phyloP scores from a whole-genome alignment of 1,140 invertebrate species.

The Adoxophyes honmai region DNA sequence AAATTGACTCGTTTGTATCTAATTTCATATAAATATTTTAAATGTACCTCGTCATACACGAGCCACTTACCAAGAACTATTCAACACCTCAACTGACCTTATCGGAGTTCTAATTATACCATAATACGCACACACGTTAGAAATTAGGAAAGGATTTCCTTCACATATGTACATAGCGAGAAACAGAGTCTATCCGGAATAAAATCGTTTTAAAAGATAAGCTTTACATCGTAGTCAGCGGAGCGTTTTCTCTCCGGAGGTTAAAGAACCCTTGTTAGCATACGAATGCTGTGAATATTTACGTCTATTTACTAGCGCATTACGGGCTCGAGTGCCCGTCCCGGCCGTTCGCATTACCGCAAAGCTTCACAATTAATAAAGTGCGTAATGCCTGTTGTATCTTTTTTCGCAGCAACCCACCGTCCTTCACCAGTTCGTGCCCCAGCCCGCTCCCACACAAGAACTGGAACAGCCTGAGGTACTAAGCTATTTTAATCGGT shows the following conservation, averaged over 20 bases:
- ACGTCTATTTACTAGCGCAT: constrained; percentile 6
- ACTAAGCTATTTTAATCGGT: no score
- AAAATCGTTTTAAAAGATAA: constrained; percentile 1
- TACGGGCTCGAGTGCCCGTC: background rate
- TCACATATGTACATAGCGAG: background rate
- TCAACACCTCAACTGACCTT: no score
- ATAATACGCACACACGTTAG: background rate
- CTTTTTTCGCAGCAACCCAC: constrained; percentile 41
- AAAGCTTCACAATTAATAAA: constrained; percentile 10
- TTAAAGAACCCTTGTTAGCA: constrained; percentile 45
- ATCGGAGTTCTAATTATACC: no score
- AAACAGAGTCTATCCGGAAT: background rate
- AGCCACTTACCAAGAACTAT: no score
- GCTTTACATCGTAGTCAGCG: constrained; percentile 28
- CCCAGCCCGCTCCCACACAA: constrained; percentile 62
- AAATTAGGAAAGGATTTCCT: background rate
- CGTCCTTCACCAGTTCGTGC: constrained; percentile 63
- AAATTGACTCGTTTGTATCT: no score
- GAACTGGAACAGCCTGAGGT: constrained; percentile 68
- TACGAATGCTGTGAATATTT: constrained; percentile 37
- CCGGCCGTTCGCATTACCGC: no score
- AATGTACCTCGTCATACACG: no score
- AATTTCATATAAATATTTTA: no score
- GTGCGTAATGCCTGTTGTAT: background rate
- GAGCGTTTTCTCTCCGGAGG: constrained; percentile 39